These are phyloP conservation scores for Dissostichus mawsoni DNA, from an alignment of 2,113 vertebrate genomes.

Conservation along the genomic window DNA sequence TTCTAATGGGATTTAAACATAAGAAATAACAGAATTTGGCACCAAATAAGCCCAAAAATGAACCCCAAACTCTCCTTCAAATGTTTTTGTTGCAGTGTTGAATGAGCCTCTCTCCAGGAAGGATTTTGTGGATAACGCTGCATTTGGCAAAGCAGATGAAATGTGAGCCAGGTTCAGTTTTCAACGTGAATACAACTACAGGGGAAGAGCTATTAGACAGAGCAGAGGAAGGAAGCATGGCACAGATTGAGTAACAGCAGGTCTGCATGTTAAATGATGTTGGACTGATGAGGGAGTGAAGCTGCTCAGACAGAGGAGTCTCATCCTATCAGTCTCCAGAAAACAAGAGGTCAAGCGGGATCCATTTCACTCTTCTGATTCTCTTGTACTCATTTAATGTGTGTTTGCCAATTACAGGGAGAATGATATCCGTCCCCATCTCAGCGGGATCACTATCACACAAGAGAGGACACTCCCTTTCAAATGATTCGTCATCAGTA, in stretches of 20 bases:
- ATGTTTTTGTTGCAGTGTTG: neutral
- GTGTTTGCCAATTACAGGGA: constrained; percentile 52
- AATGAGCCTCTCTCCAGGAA: neutral
- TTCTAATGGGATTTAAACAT: too few species aligned
- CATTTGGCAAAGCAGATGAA: constrained; percentile 10
- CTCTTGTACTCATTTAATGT: constrained; percentile 62
- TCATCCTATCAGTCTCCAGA: constrained; percentile 39
- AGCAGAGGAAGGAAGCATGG: neutral
- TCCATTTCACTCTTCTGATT: constrained; percentile 56
- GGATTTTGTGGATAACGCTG: neutral
- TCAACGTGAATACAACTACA: neutral
- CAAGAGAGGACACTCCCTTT: neutral
- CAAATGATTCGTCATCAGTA: constrained; percentile 4
- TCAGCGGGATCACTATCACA: constrained; percentile 25
- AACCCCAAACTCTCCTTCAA: too few species aligned
- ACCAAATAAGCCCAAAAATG: neutral
- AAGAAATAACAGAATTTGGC: neutral
- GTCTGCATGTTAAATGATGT: neutral
- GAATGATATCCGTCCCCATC: constrained; percentile 46
- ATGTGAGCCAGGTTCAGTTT: constrained; percentile 9
- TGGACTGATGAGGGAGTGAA: neutral
- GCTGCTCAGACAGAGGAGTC: constrained; percentile 3
- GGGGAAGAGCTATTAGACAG: constrained; percentile 3
- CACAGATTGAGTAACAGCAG: neutral
- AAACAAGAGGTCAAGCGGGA: constrained; percentile 51